These are phyloP conservation scores for Cynoglossus semilaevis DNA, from an alignment of 2,113 vertebrate genomes.

Conservation along the genomic window DNA sequence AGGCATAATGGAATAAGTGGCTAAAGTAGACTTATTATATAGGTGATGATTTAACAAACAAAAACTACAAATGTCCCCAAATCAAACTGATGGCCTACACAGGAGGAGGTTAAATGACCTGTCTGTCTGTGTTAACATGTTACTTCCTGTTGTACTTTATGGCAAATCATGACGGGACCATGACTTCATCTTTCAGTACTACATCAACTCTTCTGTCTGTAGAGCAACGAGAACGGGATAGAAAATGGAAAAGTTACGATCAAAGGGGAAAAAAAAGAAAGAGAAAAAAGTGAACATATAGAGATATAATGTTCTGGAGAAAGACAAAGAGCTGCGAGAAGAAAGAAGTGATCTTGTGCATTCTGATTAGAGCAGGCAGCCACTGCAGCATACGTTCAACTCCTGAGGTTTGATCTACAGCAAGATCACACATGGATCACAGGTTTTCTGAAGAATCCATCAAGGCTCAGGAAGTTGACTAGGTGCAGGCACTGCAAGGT, in stretches of 20 bases:
- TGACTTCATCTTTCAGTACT: slow-evolving; percentile 56
- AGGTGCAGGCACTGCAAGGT: not conserved
- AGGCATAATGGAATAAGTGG: too few relatives aligned
- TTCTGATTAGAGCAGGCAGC: slow-evolving; percentile 48
- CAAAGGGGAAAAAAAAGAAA: slow-evolving; percentile 1
- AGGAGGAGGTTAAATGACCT: not conserved
- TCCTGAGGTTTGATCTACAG: slow-evolving; percentile 36
- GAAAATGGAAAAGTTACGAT: not conserved
- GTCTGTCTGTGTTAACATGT: too few relatives aligned
- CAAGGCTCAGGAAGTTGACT: slow-evolving; percentile 19
- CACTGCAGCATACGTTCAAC: slow-evolving; percentile 41
- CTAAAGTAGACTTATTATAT: too few relatives aligned
- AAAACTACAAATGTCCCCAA: too few relatives aligned
- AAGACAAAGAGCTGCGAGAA: slow-evolving; percentile 21
- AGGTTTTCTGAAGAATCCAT: slow-evolving; percentile 31
- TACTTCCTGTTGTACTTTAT: too few relatives aligned
- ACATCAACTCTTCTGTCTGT: slow-evolving; percentile 52
- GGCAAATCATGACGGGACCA: too few relatives aligned
- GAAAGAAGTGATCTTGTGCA: slow-evolving; percentile 37
- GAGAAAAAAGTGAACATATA: slow-evolving; percentile 15
- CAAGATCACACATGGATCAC: slow-evolving; percentile 21
- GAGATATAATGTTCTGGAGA: slow-evolving; percentile 27
- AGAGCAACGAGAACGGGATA: slow-evolving; percentile 30
- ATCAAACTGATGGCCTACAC: too few relatives aligned
- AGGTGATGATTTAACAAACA: too few relatives aligned